Base-by-base conservation (phyloP, 2,888 invertebrate species). In the Pristionchus fissidentatus region DNA sequence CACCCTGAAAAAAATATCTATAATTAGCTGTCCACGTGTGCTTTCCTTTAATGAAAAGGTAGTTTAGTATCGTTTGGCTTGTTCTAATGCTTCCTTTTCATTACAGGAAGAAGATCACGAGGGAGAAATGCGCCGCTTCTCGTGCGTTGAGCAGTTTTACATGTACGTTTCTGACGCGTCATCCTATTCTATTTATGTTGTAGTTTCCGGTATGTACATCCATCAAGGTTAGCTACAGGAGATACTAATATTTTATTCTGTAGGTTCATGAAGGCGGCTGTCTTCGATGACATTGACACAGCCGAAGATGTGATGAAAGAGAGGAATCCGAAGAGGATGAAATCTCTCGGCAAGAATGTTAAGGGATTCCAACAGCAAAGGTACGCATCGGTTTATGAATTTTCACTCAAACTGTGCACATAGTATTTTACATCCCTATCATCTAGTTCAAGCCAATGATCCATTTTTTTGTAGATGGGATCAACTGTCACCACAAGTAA, bases 111-210 rank as follows among this genome's bases (percentile, higher is more conserved):
- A 55, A 29, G 77, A 75, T 29, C 43, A 83, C 15, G 84, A 84
- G 57, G 60, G 66, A 29, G 80, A 75, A 4, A 32, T 26, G 26
- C 77, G 26, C 19, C 32, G 32, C 2, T 86, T 84, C 70, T 80
- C 38, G n/a, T 85, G 86, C 57, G 86, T 86, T 10, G 86, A 86
- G 75, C 86, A 86, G 52, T 86, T 79, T 75, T 86, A 86, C 77
- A 84, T 85, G 86, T 85, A 41, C 70, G 86, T 75, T 15, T 8
- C 0, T 62, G n/a, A n/a, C n/a, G n/a, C 15, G 0, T 8, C 41
- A 4, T 22, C n/a, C n/a, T 49, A 32, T 32, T 70, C 3, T 41
- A n/a, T 41, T 41, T 66, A 38, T 66, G 4, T 22, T 57, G 57
- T 4, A 26, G 7, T 4, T 3, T 15, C 19, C 35, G 15, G 10